These are phyloP conservation scores for Apostichopus parvimensis DNA, from an alignment of 35 echinoderm and acorn worm species.

Conservation along the genomic window DNA sequence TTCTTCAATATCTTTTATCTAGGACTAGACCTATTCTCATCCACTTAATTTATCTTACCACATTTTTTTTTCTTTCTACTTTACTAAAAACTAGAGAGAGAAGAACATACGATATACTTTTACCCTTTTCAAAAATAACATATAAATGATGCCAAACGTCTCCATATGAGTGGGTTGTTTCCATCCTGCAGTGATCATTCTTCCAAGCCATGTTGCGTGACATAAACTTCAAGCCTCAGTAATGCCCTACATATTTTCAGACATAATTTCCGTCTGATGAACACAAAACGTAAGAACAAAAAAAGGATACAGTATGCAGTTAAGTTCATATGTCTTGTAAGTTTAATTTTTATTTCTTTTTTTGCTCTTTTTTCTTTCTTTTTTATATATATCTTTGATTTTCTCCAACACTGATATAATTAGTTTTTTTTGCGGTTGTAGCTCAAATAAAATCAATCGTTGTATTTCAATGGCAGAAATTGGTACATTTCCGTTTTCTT, in stretches of 20 bases:
- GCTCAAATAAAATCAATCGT: no score
- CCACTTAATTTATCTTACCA: no score
- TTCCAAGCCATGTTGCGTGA: background rate
- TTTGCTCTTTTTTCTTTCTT: background rate
- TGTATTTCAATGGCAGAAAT: background rate
- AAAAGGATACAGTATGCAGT: background rate
- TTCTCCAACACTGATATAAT: background rate
- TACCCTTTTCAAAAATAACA: no score
- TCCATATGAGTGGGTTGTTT: no score
- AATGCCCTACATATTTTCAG: background rate
- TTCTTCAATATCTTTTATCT: no score
- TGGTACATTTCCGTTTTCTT: background rate
- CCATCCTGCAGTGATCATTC: no score
- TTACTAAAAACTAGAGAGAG: no score
- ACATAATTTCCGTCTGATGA: background rate
- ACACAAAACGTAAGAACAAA: background rate
- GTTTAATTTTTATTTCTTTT: background rate
- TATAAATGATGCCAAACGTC: no score
- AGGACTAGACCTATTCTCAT: no score
- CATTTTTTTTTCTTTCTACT: no score
- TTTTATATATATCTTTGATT: background rate
- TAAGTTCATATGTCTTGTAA: no score
- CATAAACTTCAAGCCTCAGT: background rate
- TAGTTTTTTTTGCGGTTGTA: background rate
- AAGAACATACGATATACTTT: no score